Percentiles rank a stretch among this genome's conserved stretches.
phyloP scores from a whole-genome alignment of 1,140 invertebrate genomes.

The Magallana ariakensis region DNA sequence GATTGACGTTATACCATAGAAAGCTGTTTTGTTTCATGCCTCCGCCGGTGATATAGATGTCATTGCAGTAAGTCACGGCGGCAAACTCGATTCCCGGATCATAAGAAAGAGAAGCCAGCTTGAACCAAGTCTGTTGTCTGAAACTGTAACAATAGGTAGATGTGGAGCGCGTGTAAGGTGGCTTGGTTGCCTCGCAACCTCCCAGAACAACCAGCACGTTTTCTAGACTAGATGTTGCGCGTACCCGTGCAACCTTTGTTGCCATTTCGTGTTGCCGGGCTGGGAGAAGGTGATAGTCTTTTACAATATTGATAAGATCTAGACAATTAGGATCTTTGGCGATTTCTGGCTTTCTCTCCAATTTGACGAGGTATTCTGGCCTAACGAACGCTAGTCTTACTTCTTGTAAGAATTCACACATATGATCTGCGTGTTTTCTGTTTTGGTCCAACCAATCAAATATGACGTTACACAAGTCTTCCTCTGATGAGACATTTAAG shows the following conservation, averaged over 20 bases:
- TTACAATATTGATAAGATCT: slow-evolving; percentile 64
- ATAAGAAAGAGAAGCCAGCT: slow-evolving; percentile 66
- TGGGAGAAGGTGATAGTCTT: slow-evolving; percentile 69
- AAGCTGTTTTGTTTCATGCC: slow-evolving; percentile 66
- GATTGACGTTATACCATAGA: slow-evolving; percentile 65
- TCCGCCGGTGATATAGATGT: slow-evolving; percentile 72
- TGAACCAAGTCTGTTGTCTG: slow-evolving; percentile 66
- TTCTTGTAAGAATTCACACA: slow-evolving; percentile 62
- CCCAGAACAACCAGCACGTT: slow-evolving; percentile 71
- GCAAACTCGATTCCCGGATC: slow-evolving; percentile 74
- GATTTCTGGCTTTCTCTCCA: slow-evolving; percentile 56
- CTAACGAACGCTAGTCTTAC: slow-evolving; percentile 65
- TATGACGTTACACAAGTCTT: slow-evolving; percentile 63
- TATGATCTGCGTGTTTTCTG: slow-evolving; percentile 46
- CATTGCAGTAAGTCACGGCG: slow-evolving; percentile 69
- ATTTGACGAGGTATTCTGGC: slow-evolving; percentile 64
- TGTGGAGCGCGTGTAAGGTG: slow-evolving; percentile 70
- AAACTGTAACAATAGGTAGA: slow-evolving; percentile 70
- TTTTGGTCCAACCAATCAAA: slow-evolving; percentile 67
- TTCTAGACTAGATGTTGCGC: slow-evolving; percentile 63
- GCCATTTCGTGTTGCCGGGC: slow-evolving; percentile 69
- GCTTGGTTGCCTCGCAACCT: slow-evolving; percentile 69
- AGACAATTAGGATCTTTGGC: slow-evolving; percentile 58
- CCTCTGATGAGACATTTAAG: slow-evolving; percentile 63
- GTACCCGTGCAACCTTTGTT: slow-evolving; percentile 56